These are phyloP conservation scores for Phaedon cochleariae DNA, from an alignment of 2,888 invertebrate genomes.

Conservation along the genomic window DNA sequence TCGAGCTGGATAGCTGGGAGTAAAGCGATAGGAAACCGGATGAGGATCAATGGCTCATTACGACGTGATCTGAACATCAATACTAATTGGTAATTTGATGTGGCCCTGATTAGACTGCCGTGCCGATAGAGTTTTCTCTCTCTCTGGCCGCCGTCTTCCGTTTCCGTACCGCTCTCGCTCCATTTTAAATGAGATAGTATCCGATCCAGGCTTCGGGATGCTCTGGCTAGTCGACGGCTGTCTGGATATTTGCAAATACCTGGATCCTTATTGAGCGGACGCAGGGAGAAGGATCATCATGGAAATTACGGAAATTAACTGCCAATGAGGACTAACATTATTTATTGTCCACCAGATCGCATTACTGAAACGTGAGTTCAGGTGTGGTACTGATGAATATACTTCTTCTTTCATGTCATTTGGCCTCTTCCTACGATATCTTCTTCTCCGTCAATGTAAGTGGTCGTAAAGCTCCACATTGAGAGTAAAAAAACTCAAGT, in stretches of 20 bases:
- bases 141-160: constrained; percentile 17
- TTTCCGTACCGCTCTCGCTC: constrained; percentile 23
- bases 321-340: too few species aligned
- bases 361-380: too few species aligned
- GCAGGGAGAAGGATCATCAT: too few species aligned
- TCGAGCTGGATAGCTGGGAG: constrained; percentile 22
- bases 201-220: constrained; percentile 24
- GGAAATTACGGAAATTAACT: not conserved
- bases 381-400: too few species aligned
- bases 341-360: too few species aligned
- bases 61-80: constrained; percentile 56
- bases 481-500: too few species aligned
- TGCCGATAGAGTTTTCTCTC: not conserved
- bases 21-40: constrained; percentile 47
- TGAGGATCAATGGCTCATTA: constrained; percentile 61
- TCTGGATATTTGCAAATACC: not conserved
- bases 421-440: too few species aligned
- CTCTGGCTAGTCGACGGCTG: constrained; percentile 13
- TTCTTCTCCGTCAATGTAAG: too few species aligned
- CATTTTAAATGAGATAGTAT: constrained; percentile 28
- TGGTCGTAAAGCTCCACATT: too few species aligned
- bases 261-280: too few species aligned
- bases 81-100: constrained; percentile 62
- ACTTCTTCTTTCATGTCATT: too few species aligned
- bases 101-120: constrained; percentile 44